Evolutionary conservation across 2,113 vertebrate genomes (phyloP), one percentile per base, ranked within the genome.

Genomic region (Holacanthus passer): DNA sequence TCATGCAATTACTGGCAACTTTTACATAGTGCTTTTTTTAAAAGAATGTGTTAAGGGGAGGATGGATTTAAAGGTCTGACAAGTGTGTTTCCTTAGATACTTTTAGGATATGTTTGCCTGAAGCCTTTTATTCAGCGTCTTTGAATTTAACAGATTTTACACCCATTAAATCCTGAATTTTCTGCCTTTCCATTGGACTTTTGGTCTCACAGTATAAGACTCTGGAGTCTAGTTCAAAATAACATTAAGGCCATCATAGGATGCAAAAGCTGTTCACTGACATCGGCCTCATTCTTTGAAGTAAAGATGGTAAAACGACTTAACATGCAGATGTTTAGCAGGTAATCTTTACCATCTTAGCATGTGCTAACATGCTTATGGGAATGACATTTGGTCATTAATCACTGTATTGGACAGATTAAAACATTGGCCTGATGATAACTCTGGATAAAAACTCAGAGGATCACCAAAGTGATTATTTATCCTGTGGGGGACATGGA

Each of bases 1-100:
- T 47, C 45, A 3, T 22, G 27, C 24, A 43, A 29, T 47, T 64
- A 39, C 58, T 35, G 31, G 39, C 60, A 58, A n/a, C n/a, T 41
- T 75, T 29, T 22, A 37, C 29, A 45, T 8, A 45, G 27, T 72
- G 11, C 35, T 62, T 68, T 69, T 84, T 60, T 11, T 48, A 22
- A 48, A 37, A 55, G 37, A 79, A 63, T 17, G 5, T 6, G 39
- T 8, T 5, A 56, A 31, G 11, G n/a, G 35, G 4, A 43, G 55
- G 35, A 27, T 6, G 2, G 14, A 45, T 32, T 55, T 27, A 64
- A 60, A 60, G 63, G 52, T 14, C 20, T 59, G 5, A 47, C 24
- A 27, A 65, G 32, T 24, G 16, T 37, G 16, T 24, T 29, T 74
- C 31, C 56, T 74, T 50, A 31, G 2, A 37, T 13, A 69, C 5